Base-by-base conservation (phyloP, 2,797 vertebrate genomes). In the Acanthurus leucopareius region DNA sequence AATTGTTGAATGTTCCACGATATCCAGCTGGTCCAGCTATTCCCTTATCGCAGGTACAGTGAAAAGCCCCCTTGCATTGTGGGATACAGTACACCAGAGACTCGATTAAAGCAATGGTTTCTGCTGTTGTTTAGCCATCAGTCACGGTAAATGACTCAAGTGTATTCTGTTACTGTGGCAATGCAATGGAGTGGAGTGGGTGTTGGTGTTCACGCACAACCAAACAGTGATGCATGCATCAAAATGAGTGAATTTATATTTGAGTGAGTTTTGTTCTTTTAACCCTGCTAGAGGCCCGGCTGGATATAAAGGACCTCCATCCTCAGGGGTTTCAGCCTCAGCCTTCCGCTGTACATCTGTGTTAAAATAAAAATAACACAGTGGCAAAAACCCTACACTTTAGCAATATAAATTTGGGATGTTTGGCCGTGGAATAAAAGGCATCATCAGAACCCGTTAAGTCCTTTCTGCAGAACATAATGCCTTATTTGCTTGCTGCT, bases 41-140 rank as follows among this genome's bases (percentile, higher is more conserved):
- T 85, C 92, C 90, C 93, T 96, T 96, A 94, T 96, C 88, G 85
- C 92, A 95, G 93, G 94, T 95, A 95, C 91, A 95, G 88, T 93
- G 90, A 93, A 93, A 94, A 85, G 73, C 13, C 10, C 85, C 80
- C 2, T 79, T 93, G 90, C 90, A 90, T 90, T 94, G 86, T 95
- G 91, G 92, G 93, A 93, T 88, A 91, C 86, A 92, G 90, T 82
- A 80, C 87, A 84, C 69, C 77, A 86, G 90, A 89, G 84, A 79
- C 85, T 64, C 69, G 89, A 83, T 91, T 61, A 87, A 90, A 91
- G 80, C 85, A 63, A 57, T 28, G 68, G 61, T 80, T 63, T 79
- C 52, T 77, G 68, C 75, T 75, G 75, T 72, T 77, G 76, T 83
- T 89, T 11, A 3, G 58, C 73, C 40, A 75, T 88, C 74, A 71